Evolutionary conservation across 1,140 invertebrate genomes (phyloP).

Genomic region (Cydia amplana): DNA sequence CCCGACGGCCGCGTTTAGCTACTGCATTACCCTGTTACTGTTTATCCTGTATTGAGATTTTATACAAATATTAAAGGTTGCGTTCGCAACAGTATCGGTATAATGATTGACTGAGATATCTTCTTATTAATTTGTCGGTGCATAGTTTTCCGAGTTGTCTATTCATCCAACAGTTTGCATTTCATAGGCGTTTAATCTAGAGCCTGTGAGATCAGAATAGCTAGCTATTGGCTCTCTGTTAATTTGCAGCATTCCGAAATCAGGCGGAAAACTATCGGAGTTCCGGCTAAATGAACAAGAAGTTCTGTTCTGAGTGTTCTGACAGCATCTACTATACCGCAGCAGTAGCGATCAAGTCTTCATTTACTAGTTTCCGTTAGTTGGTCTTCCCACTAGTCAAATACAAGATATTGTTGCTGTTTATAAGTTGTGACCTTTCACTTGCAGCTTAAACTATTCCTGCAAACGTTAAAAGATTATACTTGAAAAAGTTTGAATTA

Average conservation of each 20-base stretch:
- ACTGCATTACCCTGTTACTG: too few relatives aligned
- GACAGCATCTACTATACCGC: constrained; percentile 19
- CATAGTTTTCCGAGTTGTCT: neutral
- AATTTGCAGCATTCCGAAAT: constrained; percentile 65
- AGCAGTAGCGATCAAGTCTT: constrained; percentile 47
- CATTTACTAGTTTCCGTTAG: constrained; percentile 15
- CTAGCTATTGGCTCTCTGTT: constrained; percentile 53
- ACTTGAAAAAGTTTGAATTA: neutral
- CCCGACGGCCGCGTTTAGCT: too few relatives aligned
- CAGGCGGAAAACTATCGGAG: constrained; percentile 62
- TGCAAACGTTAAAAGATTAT: neutral
- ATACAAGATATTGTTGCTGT: constrained; percentile 7
- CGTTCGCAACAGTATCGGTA: too few relatives aligned
- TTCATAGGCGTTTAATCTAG: constrained; percentile 51
- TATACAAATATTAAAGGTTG: too few relatives aligned
- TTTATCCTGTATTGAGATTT: too few relatives aligned
- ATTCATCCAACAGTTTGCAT: neutral
- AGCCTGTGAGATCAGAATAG: constrained; percentile 55
- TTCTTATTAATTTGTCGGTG: too few relatives aligned
- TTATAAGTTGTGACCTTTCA: neutral
- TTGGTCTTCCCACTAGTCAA: neutral
- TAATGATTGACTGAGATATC: too few relatives aligned
- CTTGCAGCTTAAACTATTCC: neutral
- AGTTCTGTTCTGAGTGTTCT: constrained; percentile 43
- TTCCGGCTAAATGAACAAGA: constrained; percentile 57